A percentile compares a stretch with the other conserved stretches of the same genome.
phyloP scores from a whole-genome alignment of 2,113 vertebrate species.

The Ophiodon elongatus region DNA sequence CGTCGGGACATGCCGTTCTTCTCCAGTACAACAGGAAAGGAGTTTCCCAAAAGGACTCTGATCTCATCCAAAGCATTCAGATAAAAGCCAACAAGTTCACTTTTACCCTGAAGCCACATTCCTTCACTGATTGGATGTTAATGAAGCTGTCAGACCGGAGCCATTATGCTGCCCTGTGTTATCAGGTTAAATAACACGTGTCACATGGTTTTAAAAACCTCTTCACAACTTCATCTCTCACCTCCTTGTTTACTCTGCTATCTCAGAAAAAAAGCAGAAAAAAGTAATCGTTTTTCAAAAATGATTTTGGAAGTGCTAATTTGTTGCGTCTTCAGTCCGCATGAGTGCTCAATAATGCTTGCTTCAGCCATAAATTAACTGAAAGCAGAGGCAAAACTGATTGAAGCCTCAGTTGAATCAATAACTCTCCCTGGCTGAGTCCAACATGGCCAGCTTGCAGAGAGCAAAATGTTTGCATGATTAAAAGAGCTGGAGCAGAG shows the following conservation, averaged over 20 bases:
- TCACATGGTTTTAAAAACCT: conserved; percentile 24
- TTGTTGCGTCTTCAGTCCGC: conserved; percentile 29
- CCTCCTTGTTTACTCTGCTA: conserved; percentile 8
- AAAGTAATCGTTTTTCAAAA: conserved; percentile 27
- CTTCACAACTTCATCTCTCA: conserved; percentile 17
- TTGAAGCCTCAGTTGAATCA: conserved; percentile 46
- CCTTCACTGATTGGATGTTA: conserved; percentile 22
- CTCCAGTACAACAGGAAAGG: conserved; percentile 4
- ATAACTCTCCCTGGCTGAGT: conserved; percentile 48
- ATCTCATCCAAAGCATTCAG: conserved; percentile 31
- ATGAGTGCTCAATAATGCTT: conserved; percentile 31
- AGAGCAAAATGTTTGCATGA: conserved; percentile 38
- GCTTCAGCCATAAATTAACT: conserved; percentile 49
- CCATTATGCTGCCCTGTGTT: conserved; percentile 12
- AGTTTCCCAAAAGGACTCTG: conserved; percentile 28
- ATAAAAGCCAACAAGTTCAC: conserved; percentile 24
- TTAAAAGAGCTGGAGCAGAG: conserved; percentile 48
- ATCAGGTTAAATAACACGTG: conserved; percentile 35
- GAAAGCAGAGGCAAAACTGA: conserved; percentile 48
- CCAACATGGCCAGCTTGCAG: conserved; percentile 19
- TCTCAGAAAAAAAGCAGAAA: neutral
- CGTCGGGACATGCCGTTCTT: conserved; percentile 38
- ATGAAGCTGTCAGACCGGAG: conserved; percentile 33
- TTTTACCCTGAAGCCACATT: conserved; percentile 7
- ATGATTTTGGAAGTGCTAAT: conserved; percentile 50